phyloP scores from a whole-genome alignment of 2,113 vertebrate species.

The Mastomys natalensis region DNA sequence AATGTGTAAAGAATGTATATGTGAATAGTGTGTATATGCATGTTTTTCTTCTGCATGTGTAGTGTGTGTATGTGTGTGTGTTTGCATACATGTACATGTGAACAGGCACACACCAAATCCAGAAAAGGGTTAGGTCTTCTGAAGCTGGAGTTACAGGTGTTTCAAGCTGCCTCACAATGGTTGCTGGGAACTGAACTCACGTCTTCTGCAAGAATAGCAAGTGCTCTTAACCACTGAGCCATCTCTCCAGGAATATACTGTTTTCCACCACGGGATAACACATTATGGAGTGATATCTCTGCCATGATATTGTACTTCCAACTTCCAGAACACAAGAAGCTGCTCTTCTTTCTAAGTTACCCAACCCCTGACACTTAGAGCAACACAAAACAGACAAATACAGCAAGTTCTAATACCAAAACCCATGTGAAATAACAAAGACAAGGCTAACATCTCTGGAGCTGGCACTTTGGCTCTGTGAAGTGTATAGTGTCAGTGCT shows the following conservation, averaged over 20 bases:
- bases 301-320: not conserved
- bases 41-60: too few relatives aligned
- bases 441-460: rapidly evolving
- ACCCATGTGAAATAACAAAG: rapidly evolving
- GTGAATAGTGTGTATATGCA: too few relatives aligned
- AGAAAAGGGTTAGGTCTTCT: not conserved
- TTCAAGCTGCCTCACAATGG: not conserved
- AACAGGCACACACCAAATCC: not conserved
- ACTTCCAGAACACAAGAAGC: not conserved
- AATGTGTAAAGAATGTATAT: too few relatives aligned
- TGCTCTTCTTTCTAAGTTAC: not conserved
- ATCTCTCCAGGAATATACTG: too few relatives aligned
- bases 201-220: not conserved
- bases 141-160: not conserved
- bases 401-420: not conserved
- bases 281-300: rapidly evolving
- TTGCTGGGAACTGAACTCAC: not conserved
- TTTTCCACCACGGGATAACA: too few relatives aligned
- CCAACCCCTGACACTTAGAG: too few relatives aligned
- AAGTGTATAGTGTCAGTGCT: too few relatives aligned
- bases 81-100: not conserved
- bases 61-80: not conserved
- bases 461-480: too few relatives aligned
- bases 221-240: not conserved
- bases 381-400: not conserved